phyloP scores from a whole-genome alignment of 2,113 vertebrate genomes.

The Psophia crepitans region DNA sequence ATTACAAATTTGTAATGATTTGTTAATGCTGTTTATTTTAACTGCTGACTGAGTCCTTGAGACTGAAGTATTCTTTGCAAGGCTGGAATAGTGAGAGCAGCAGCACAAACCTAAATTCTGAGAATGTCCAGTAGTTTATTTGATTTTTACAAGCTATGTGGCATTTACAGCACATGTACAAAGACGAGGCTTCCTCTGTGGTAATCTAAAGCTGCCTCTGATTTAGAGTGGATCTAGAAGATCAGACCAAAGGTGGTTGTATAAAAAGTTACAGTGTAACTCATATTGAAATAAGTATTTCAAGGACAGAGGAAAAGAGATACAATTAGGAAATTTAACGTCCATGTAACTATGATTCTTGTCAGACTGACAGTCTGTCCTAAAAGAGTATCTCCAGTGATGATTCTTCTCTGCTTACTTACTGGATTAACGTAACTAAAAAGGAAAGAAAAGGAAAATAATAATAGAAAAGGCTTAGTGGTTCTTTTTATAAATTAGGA shows the following conservation, averaged over 20 bases:
- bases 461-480: background rate
- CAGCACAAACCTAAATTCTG: background rate
- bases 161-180: background rate
- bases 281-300: background rate
- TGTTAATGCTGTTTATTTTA: conserved; percentile 28
- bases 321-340: background rate
- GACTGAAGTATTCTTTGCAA: background rate
- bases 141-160: background rate
- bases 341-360: background rate
- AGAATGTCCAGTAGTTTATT: background rate
- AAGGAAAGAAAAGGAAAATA: background rate
- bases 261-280: background rate
- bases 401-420: background rate
- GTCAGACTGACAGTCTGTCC: background rate
- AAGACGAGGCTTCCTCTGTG: accelerated
- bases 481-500: background rate
- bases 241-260: background rate
- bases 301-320: background rate
- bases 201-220: background rate
- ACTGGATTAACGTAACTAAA: background rate
- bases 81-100: background rate
- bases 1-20: background rate
- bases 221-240: background rate
- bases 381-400: background rate
- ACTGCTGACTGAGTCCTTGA: background rate